Evolutionary conservation across 2,888 invertebrate genomes (phyloP).

Genomic region (Epistrophe eligans): DNA sequence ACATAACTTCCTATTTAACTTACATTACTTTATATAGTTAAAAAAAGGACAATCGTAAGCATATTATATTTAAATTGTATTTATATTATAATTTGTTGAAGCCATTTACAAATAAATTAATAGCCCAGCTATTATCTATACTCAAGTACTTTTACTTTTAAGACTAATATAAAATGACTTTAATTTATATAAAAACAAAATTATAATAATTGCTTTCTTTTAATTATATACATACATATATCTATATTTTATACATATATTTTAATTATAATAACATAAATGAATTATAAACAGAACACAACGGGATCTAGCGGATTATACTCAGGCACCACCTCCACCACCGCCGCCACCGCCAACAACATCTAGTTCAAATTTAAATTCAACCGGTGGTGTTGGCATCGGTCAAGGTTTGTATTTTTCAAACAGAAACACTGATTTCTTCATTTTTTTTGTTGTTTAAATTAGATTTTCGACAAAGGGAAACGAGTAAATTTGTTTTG

Average conservation of each 20-base stretch:
- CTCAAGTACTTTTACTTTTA: not conserved
- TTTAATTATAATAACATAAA: slow-evolving; percentile 62
- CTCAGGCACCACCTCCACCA: slow-evolving; percentile 63
- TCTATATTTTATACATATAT: slow-evolving; percentile 31
- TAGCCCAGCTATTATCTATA: not conserved
- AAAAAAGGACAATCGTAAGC: not conserved
- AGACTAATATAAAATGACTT: slow-evolving; percentile 3
- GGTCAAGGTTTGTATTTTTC: slow-evolving; percentile 75
- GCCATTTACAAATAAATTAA: not conserved
- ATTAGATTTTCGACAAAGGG: slow-evolving; percentile 59
- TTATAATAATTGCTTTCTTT: not conserved
- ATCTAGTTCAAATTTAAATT: slow-evolving; percentile 62
- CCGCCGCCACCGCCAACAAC: slow-evolving; percentile 62
- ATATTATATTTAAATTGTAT: not conserved
- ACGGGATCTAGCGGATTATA: slow-evolving; percentile 71
- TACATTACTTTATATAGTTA: not conserved
- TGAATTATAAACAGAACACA: slow-evolving; percentile 72
- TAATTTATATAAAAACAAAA: not conserved
- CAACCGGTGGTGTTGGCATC: slow-evolving; percentile 69
- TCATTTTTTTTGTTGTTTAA: slow-evolving; percentile 22
- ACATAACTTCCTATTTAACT: not conserved
- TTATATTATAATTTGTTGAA: not conserved
- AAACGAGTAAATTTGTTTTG: slow-evolving; percentile 62
- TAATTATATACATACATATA: slow-evolving; percentile 5
- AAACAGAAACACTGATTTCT: slow-evolving; percentile 38